Evolutionary conservation across 2,888 invertebrate species (phyloP), one percentile per base, ranked within the genome.

Genomic region (Troides oblongomaculatus): DNA sequence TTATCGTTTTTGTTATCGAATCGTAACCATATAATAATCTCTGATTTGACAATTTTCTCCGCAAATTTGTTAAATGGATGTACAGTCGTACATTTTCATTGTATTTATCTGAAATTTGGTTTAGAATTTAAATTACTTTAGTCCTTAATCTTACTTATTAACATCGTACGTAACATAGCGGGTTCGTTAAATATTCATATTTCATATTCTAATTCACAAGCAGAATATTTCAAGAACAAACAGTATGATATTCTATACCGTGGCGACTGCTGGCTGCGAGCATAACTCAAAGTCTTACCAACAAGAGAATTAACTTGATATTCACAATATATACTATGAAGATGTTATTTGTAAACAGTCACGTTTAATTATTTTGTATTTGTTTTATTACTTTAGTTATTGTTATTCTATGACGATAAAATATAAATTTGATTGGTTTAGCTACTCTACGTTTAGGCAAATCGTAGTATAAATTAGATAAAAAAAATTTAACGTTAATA

Each of bases 131-230:
- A 21, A 18, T 57, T 21, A 57, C 18, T 18, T 1, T 57, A 57
- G n/a, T 2, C 10, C 2, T 57, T 57, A 57, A 57, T 18, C 8
- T 39, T 50, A 18, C 56, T 30, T 18, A 64, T 64, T 64, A 36
- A 50, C 56, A 56, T 36, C 50, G 21, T 59, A 58, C 46, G 63
- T 63, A 58, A 58, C 68, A n/a, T 63, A 50, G 46, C 62, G 57
- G 67, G 46, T 68, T 68, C 68, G 68, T 68, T 68, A 58, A 63
- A 68, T 68, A 68, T 68, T 68, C 68, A 68, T 63, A 68, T 63
- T 68, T 63, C 46, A 30, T 63, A 68, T 68, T 63, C 62, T 59
- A 68, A 63, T 62, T 63, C 46, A 21, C 30, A 43, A 14, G 43
- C 57, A 46, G 63, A 68, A 68, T 63, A 68, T 58, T 68, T 63